phyloP scores from a whole-genome alignment of 2,797 vertebrate genomes.

The Sylvilagus floridanus region DNA sequence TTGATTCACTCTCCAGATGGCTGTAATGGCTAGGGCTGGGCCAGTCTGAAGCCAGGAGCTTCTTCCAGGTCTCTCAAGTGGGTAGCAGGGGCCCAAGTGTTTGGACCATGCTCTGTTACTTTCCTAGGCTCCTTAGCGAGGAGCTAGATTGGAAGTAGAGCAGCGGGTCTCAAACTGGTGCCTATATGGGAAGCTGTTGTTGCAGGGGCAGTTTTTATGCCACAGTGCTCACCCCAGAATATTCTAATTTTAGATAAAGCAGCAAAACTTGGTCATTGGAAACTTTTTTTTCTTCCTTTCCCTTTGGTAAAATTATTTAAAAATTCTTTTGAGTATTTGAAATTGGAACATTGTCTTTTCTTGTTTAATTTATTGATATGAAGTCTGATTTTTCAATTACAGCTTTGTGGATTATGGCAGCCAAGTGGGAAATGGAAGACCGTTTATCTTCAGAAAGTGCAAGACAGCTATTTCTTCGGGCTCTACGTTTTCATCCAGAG shows the following conservation, averaged over 20 bases:
- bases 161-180: too few species aligned
- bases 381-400: conserved; percentile 50
- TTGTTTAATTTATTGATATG: conserved; percentile 39
- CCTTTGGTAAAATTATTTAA: neutral
- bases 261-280: conserved; percentile 3
- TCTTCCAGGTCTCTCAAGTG: too few species aligned
- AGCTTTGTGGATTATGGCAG: conserved; percentile 99
- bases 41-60: too few species aligned
- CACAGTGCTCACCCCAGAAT: neutral
- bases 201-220: too few species aligned
- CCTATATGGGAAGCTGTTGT: too few species aligned
- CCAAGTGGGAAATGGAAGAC: conserved; percentile 98
- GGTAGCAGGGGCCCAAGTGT: too few species aligned
- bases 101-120: neutral
- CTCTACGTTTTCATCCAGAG: conserved; percentile 96
- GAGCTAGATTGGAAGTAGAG: too few species aligned
- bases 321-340: neutral
- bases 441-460: conserved; percentile 94
- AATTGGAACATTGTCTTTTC: neutral
- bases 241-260: conserved; percentile 16
- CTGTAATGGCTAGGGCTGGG: too few species aligned
- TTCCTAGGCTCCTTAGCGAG: neutral
- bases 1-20: too few species aligned
- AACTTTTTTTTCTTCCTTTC: neutral
- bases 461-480: conserved; percentile 96